phyloP scores from a whole-genome alignment of 2,113 vertebrate genomes.

The Channa maculata region DNA sequence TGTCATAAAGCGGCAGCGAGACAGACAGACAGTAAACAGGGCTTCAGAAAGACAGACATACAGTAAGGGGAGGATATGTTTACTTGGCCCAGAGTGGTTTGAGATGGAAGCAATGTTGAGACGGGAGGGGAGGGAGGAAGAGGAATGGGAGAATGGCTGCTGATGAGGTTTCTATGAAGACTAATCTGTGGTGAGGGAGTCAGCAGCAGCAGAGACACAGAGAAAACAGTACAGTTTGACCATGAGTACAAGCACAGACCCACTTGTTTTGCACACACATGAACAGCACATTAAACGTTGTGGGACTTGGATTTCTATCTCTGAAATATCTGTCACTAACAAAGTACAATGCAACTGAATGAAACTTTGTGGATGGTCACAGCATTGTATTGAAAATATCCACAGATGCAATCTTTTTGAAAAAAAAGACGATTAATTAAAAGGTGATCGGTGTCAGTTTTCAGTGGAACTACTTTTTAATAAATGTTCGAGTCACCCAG shows the following conservation, averaged over 20 bases:
- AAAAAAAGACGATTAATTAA: not conserved
- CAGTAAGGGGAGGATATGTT: slow-evolving; percentile 59
- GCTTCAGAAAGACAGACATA: slow-evolving; percentile 36
- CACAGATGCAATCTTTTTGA: not conserved
- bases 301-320: not conserved
- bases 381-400: not conserved
- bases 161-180: slow-evolving; percentile 59
- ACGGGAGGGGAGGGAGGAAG: slow-evolving; percentile 17
- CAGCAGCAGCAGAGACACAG: slow-evolving; percentile 18
- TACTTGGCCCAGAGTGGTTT: slow-evolving; percentile 45
- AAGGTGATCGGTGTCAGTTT: slow-evolving; percentile 1
- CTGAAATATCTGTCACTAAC: not conserved
- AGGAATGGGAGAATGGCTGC: slow-evolving; percentile 20
- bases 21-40: slow-evolving; percentile 27
- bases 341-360: not conserved
- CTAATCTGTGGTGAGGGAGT: slow-evolving; percentile 39
- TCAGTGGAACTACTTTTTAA: not conserved
- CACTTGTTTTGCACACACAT: not conserved
- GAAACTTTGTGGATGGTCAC: not conserved
- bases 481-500: not conserved
- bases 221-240: not conserved
- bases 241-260: not conserved
- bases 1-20: slow-evolving; percentile 37
- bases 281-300: not conserved
- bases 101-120: slow-evolving; percentile 34